Evolutionary conservation across 30 jellyfish, hydroid and myxozoan species (phyloP), one percentile per base, ranked within the genome.

Genomic region (Cassiopea andromeda): DNA sequence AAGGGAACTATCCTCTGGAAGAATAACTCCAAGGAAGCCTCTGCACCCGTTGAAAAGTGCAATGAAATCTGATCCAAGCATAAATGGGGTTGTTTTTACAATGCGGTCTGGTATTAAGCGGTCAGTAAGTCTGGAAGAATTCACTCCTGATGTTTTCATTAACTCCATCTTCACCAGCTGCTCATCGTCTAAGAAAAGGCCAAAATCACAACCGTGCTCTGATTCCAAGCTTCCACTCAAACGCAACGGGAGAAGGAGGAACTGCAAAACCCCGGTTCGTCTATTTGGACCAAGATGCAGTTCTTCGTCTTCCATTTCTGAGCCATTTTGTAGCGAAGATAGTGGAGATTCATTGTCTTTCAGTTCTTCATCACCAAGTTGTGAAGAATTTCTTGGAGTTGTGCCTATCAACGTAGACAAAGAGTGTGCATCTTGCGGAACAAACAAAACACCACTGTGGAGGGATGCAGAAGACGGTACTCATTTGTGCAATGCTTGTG

Each of bases 401-500:
- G 84, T 84, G 57, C 98, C 98, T 48, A 84, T 94, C n/a, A 73
- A 75, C 44, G 94, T 83, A 43, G 97, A 86, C 27, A 94, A 94
- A 48, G 94, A 84, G 73, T 94, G 98, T 78, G 92, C 94, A 5
- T 90, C 97, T 0, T 94, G 98, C 74, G 85, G 96, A 8, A 91
- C 98, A 2, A 89, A 77, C 84, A 83, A 84, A 83, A 94, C 98
- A 8, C 97, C 97, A 10, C 64, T 91, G 78, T 94, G 98, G 98
- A 70, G 98, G 49, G 98, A 94, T 78, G 94, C 98, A 1, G 97
- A 94, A 60, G 97, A 94, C 82, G 98, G 98, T 17, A 94, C 94
- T 7, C 97, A 87, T 76, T 94, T 94, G 45, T 94, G 98, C 87
- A 94, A 94, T 84, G 98, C 98, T 27, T 94, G 98, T 71, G 98